Evolutionary conservation across 2,113 vertebrate genomes (phyloP).

Genomic region (Myrmecobius fasciatus): DNA sequence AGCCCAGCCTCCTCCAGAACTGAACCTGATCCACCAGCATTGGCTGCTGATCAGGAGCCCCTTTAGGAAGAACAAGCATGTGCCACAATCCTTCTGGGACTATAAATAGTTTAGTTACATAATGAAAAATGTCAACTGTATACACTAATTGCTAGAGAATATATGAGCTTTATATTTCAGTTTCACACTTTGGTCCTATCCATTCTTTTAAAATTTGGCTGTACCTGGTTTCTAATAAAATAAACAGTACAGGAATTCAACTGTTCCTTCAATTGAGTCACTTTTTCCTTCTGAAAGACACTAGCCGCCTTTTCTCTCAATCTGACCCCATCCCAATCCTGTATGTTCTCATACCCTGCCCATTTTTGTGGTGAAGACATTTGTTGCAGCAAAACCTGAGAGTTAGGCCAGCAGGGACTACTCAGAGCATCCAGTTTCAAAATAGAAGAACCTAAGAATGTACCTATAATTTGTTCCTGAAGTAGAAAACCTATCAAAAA

Average conservation of each 20-base stretch:
- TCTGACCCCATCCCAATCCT: neutral
- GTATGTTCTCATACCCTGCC: neutral
- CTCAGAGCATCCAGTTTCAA: neutral
- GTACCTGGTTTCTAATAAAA: neutral
- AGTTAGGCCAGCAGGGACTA: neutral
- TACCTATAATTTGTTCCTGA: neutral
- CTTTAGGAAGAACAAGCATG: neutral
- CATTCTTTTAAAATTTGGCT: neutral
- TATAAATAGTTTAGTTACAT: neutral
- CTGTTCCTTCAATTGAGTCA: neutral
- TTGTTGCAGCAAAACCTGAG: neutral
- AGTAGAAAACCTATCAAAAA: neutral
- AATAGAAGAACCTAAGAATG: neutral
- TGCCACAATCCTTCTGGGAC: neutral
- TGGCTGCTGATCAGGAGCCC: neutral
- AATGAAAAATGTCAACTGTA: neutral
- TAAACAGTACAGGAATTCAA: neutral
- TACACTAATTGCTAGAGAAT: neutral
- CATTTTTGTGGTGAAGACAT: neutral
- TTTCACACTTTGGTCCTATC: neutral
- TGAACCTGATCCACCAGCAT: neutral
- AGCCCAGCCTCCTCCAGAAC: neutral
- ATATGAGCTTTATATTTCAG: neutral
- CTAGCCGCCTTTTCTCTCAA: neutral
- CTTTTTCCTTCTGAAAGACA: neutral